These are phyloP conservation scores for Tetramorium simillimum DNA, from an alignment of 1,140 invertebrate species.

Conservation along the genomic window DNA sequence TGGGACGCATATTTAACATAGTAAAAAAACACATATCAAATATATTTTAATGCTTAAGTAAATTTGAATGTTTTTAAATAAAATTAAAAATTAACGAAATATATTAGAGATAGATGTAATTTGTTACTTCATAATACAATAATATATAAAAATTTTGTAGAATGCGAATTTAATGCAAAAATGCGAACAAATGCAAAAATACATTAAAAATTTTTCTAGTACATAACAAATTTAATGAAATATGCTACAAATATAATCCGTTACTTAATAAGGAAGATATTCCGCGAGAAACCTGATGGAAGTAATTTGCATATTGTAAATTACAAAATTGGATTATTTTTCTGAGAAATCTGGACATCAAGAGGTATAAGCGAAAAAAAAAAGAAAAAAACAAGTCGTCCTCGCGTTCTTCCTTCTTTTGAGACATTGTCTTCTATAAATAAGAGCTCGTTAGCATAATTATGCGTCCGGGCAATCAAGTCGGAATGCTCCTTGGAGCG, in stretches of 20 bases:
- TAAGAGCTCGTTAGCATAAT: conserved; percentile 66
- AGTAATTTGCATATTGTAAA: not conserved
- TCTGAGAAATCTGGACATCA: not conserved
- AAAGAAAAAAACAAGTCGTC: not conserved
- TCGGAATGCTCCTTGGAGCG: conserved; percentile 23
- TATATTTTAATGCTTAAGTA: not conserved
- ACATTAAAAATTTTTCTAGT: too few species aligned
- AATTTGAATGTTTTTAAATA: not conserved
- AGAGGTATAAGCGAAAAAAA: not conserved
- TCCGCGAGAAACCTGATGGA: not conserved
- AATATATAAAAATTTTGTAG: not conserved
- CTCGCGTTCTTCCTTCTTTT: conserved; percentile 36
- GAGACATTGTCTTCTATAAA: conserved; percentile 59
- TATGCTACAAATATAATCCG: not conserved
- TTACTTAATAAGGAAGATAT: not conserved
- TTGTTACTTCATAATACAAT: not conserved
- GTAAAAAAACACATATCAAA: not conserved
- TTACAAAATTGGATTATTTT: not conserved
- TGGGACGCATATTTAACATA: not conserved
- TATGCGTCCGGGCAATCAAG: conserved; percentile 59
- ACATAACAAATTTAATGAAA: not conserved
- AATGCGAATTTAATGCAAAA: not conserved
- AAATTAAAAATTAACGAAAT: not conserved
- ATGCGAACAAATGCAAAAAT: not conserved
- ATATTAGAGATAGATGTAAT: not conserved